phyloP scores from a whole-genome alignment of 1,140 invertebrate species.

The Cydia splendana region DNA sequence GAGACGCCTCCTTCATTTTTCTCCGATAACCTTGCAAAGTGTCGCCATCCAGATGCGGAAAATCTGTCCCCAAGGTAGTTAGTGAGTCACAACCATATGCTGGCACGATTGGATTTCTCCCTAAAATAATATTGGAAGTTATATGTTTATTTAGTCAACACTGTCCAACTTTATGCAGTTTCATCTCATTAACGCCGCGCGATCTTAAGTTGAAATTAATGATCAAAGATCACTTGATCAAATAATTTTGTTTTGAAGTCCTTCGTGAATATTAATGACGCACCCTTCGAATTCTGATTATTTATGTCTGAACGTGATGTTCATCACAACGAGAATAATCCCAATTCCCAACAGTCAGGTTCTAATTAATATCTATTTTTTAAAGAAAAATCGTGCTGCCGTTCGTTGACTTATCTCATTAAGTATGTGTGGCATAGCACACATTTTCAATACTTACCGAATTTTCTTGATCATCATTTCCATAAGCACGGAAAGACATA shows the following conservation, averaged over 20 bases:
- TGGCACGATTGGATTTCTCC: neutral
- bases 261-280: constrained; percentile 46
- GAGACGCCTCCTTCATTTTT: constrained; percentile 30
- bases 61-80: constrained; percentile 36
- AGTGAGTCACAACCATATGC: constrained; percentile 44
- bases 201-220: neutral
- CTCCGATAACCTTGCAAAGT: constrained; percentile 44
- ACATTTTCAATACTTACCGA: neutral
- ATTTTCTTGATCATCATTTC: constrained; percentile 14
- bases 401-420: neutral
- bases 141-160: neutral
- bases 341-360: neutral
- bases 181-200: neutral
- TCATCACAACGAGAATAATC: constrained; percentile 39
- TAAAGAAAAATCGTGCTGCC: neutral
- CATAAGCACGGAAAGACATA: constrained; percentile 3
- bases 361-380: neutral
- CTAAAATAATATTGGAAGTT: neutral
- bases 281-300: constrained; percentile 50
- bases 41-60: constrained; percentile 45
- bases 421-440: neutral
- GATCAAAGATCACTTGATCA: constrained; percentile 32
- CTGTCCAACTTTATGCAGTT: neutral
- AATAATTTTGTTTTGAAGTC: constrained; percentile 37
- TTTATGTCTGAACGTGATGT: constrained; percentile 44